Evolutionary conservation across 2,888 invertebrate species (phyloP).

Genomic region (Ectemnius lituratus): DNA sequence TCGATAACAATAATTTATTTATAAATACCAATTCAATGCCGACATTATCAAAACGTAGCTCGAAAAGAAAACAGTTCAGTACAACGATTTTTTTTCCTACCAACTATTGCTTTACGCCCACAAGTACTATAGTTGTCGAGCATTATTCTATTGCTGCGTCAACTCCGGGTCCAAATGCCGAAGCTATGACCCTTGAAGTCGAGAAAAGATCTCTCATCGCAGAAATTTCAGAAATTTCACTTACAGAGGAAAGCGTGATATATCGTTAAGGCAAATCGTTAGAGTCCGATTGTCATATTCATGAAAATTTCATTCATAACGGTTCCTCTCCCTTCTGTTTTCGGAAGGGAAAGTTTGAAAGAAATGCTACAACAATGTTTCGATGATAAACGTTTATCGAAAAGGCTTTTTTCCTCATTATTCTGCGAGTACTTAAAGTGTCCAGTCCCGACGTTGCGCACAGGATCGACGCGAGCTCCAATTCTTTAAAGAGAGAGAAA

Average conservation of each 20-base stretch:
- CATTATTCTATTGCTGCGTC: not conserved
- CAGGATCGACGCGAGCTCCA: conserved; percentile 22
- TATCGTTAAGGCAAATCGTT: conserved; percentile 36
- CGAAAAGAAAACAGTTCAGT: conserved; percentile 26
- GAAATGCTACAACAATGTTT: not conserved
- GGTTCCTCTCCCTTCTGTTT: not conserved
- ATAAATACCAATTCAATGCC: conserved; percentile 64
- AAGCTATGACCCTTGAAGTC: not conserved
- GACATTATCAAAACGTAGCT: conserved; percentile 54
- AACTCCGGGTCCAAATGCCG: not conserved
- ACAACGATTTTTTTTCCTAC: conserved; percentile 10
- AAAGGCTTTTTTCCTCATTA: not conserved
- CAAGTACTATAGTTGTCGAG: not conserved
- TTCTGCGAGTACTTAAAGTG: not conserved
- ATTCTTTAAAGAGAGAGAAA: conserved; percentile 10
- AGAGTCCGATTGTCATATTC: conserved; percentile 37
- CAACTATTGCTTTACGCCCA: conserved; percentile 10
- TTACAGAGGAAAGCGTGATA: not conserved
- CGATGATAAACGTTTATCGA: not conserved
- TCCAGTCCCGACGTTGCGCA: not conserved
- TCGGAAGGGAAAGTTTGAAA: not conserved
- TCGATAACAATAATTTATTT: conserved; percentile 69
- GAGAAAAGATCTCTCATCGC: not conserved
- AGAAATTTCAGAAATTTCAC: conserved; percentile 8
- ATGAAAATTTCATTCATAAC: not conserved